Evolutionary conservation across 2,797 vertebrate species (phyloP).

Genomic region (Glyptemys insculpta): DNA sequence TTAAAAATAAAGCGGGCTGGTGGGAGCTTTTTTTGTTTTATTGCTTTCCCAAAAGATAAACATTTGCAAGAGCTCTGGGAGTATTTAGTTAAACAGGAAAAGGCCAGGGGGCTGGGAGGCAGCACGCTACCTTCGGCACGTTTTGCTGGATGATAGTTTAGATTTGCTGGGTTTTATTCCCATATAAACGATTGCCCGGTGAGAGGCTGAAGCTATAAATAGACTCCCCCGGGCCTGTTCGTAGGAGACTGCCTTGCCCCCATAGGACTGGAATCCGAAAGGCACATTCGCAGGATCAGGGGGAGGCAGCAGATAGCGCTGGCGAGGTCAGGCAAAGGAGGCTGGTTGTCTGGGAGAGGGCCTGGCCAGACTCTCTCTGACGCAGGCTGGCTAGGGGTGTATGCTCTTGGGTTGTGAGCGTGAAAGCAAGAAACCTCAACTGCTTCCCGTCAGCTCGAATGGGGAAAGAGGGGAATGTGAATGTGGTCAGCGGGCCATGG

Average conservation of each 20-base stretch:
- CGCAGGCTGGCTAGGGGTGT: not conserved
- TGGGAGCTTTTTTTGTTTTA: slow-evolving; percentile 62
- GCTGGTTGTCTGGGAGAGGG: not conserved
- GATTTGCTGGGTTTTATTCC: slow-evolving; percentile 31
- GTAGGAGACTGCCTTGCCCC: not conserved
- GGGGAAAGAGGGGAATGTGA: not conserved
- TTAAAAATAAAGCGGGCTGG: slow-evolving; percentile 2
- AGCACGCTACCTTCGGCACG: not conserved
- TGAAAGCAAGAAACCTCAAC: not conserved
- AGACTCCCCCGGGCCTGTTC: not conserved
- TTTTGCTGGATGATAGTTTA: not conserved
- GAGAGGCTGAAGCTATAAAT: slow-evolving; percentile 9
- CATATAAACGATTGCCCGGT: not conserved
- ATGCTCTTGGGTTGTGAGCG: not conserved
- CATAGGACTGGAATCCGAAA: not conserved
- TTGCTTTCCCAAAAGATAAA: slow-evolving; percentile 57
- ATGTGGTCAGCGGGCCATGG: not conserved
- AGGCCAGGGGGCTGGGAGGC: slow-evolving; percentile 16
- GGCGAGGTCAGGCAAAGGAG: not conserved
- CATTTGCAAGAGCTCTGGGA: slow-evolving; percentile 2
- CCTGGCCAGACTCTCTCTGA: not conserved
- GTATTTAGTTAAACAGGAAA: slow-evolving; percentile 43
- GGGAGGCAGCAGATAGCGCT: not conserved
- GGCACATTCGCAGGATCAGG: not conserved
- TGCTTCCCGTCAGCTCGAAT: not conserved